Conservation (phyloP, 2,888 invertebrate species). For the Microplitis deprimator region DNA sequence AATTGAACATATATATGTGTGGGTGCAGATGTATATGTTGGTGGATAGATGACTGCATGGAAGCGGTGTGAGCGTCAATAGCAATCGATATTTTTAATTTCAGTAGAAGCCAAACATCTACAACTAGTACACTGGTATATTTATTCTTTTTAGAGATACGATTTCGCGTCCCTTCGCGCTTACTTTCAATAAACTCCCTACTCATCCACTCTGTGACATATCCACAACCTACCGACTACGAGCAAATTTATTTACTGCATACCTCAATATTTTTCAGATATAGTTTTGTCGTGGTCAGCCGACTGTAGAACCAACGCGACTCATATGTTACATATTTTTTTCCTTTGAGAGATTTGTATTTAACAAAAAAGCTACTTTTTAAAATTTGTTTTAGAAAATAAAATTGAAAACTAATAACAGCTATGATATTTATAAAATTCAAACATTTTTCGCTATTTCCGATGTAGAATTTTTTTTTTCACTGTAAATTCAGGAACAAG, state of each 20-base stretch:
- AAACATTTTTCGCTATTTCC: too few relatives aligned
- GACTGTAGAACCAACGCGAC: not conserved
- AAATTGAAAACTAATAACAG: conserved; percentile 6
- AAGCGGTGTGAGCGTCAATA: conserved; percentile 65
- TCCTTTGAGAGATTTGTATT: not conserved
- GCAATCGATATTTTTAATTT: conserved; percentile 72
- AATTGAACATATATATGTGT: conserved; percentile 58
- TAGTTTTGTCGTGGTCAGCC: conserved; percentile 13
- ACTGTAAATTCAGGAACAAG: too few relatives aligned
- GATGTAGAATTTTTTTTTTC: too few relatives aligned
- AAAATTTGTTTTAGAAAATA: not conserved
- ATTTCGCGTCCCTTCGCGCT: conserved; percentile 17
- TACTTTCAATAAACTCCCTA: not conserved
- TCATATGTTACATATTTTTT: not conserved
- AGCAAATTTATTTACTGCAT: not conserved
- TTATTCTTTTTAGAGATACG: conserved; percentile 11
- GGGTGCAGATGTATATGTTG: not conserved
- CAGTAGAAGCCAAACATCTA: conserved; percentile 70
- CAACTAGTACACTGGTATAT: conserved; percentile 46
- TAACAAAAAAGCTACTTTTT: not conserved
- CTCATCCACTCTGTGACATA: conserved; percentile 8
- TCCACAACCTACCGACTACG: not conserved
- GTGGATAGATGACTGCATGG: conserved; percentile 47
- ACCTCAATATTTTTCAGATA: not conserved
- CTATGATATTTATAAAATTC: not conserved